Conservation (phyloP, 2,888 invertebrate genomes). For the Drosophila kanekoi region DNA sequence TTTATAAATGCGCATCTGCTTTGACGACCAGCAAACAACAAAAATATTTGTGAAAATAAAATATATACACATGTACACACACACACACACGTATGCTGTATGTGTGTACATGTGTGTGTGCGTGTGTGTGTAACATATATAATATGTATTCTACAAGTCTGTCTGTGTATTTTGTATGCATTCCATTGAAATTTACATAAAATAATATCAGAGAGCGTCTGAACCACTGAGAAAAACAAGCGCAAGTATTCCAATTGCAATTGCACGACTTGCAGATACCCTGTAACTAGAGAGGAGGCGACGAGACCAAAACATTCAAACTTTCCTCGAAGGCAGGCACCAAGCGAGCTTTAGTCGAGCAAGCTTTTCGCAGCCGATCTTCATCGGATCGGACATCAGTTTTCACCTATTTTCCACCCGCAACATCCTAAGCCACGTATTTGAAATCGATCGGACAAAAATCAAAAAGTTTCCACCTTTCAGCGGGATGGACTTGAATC, state of each 20-base stretch:
- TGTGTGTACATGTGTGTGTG: background rate
- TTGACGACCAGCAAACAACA: slow-evolving; percentile 22
- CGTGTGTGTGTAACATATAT: background rate
- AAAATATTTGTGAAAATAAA: slow-evolving; percentile 28
- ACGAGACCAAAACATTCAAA: too few species aligned
- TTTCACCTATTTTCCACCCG: too few species aligned
- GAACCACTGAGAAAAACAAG: slow-evolving; percentile 2
- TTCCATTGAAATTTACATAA: slow-evolving; percentile 56
- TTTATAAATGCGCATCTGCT: slow-evolving; percentile 55
- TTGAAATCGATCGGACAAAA: too few species aligned
- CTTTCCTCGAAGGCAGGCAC: too few species aligned
- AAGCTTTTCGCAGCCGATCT: too few species aligned
- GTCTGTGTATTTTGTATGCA: slow-evolving; percentile 40
- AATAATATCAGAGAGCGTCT: slow-evolving; percentile 41
- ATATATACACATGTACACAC: slow-evolving; percentile 12
- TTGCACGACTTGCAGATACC: background rate
- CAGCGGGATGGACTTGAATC: too few species aligned
- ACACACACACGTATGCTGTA: background rate
- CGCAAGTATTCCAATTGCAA: background rate
- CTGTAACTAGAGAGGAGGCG: background rate
- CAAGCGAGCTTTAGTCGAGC: too few species aligned
- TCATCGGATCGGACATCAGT: too few species aligned
- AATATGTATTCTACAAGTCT: slow-evolving; percentile 14
- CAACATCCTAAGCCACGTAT: too few species aligned
- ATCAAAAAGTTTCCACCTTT: too few species aligned